These are phyloP conservation scores for Leucoraja erinaceus DNA, from an alignment of 2,113 vertebrate genomes.

Conservation along the genomic window DNA sequence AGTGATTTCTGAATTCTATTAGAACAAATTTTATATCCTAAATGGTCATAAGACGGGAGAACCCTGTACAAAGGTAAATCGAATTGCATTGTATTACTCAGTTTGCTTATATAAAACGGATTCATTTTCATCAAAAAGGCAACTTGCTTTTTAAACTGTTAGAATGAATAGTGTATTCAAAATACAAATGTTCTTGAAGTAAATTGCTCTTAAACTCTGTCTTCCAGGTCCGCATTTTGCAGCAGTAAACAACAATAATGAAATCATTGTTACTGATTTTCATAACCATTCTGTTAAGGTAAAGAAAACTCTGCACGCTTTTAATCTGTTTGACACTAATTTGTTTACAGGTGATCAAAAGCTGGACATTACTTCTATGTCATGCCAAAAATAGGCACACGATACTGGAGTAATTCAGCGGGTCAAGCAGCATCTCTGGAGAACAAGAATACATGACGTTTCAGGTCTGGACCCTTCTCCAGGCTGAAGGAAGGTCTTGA, in stretches of 20 bases:
- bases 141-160: not conserved
- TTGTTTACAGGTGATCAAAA: not conserved
- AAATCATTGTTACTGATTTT: slow-evolving; percentile 95
- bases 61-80: not conserved
- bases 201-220: slow-evolving; percentile 37
- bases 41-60: too few relatives aligned
- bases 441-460: too few relatives aligned
- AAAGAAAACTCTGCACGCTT: slow-evolving; percentile 40
- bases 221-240: slow-evolving; percentile 83
- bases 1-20: too few relatives aligned
- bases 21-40: too few relatives aligned
- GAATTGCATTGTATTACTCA: too few relatives aligned
- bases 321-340: not conserved
- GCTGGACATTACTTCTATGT: not conserved
- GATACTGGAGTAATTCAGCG: too few relatives aligned
- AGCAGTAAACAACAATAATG: slow-evolving; percentile 95
- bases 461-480: too few relatives aligned
- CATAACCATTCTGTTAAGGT: slow-evolving; percentile 99
- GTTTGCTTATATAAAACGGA: not conserved
- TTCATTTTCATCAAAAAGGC: not conserved
- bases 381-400: not conserved
- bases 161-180: slow-evolving; percentile 8
- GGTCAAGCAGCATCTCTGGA: too few relatives aligned
- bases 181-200: not conserved
- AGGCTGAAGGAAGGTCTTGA: too few relatives aligned